These are phyloP conservation scores for Leptinotarsa undecemlineata DNA, from an alignment of 1,140 invertebrate genomes.

Conservation along the genomic window DNA sequence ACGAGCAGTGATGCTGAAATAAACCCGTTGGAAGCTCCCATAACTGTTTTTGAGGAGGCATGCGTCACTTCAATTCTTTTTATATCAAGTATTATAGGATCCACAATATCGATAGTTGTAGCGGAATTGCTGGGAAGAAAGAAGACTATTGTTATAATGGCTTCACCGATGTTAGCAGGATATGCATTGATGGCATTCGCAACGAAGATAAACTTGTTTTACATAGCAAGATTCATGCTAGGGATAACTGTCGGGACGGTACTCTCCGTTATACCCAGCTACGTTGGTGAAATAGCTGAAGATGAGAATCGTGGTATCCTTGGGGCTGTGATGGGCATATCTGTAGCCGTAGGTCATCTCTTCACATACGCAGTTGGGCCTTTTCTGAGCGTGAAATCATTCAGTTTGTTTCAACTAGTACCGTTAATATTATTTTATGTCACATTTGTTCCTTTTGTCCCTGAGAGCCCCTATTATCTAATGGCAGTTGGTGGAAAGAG, in stretches of 20 bases:
- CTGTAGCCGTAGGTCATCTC: conserved; percentile 36
- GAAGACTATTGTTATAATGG: conserved; percentile 52
- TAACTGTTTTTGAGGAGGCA: conserved; percentile 63
- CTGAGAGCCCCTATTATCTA: conserved; percentile 73
- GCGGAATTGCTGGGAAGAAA: conserved; percentile 57
- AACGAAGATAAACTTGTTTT: conserved; percentile 49
- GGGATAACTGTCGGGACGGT: conserved; percentile 57
- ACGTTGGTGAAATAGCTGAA: conserved; percentile 60
- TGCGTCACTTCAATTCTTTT: conserved; percentile 82
- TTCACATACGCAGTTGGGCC: conserved; percentile 64
- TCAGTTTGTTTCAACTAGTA: conserved; percentile 58
- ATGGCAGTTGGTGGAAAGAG: conserved; percentile 24
- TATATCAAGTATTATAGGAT: conserved; percentile 68
- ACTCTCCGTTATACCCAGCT: conserved; percentile 59
- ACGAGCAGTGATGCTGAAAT: conserved; percentile 37
- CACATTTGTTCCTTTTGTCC: conserved; percentile 58
- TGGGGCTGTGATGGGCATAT: conserved; percentile 68
- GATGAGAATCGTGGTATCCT: conserved; percentile 42
- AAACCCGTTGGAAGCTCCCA: conserved; percentile 47
- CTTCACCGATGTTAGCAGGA: conserved; percentile 52
- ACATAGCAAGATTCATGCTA: conserved; percentile 54
- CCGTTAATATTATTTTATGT: conserved; percentile 59
- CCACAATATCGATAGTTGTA: conserved; percentile 46
- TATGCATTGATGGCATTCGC: conserved; percentile 56
- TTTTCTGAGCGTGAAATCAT: conserved; percentile 59